phyloP scores from a whole-genome alignment of 2,797 vertebrate genomes.

The Borostomias antarcticus region DNA sequence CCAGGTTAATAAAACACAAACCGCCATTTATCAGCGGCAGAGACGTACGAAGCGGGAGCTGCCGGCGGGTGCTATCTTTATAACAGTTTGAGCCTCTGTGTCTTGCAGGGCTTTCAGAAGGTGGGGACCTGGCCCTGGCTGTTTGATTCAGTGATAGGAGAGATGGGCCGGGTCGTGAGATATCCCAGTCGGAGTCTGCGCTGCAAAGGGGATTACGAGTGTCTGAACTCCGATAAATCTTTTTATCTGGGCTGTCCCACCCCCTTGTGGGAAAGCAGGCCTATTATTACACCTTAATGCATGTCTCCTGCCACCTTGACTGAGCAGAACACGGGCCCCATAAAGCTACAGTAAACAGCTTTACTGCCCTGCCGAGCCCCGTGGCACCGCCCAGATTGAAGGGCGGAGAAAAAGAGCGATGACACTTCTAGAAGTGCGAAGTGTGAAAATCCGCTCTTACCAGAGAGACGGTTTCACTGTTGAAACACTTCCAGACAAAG shows the following conservation, averaged over 20 bases:
- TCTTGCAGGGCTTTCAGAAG: conserved; percentile 19
- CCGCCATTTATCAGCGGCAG: conserved; percentile 33
- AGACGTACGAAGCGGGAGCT: conserved; percentile 28
- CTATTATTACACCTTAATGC: conserved; percentile 40
- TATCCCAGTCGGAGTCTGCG: conserved; percentile 35
- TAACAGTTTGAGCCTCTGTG: conserved; percentile 38
- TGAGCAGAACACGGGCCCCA: conserved; percentile 4
- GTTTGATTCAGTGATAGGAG: conserved; percentile 54
- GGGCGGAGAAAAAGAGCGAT: not conserved
- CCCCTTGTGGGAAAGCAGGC: conserved; percentile 26
- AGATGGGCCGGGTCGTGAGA: conserved; percentile 39
- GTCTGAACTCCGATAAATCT: conserved; percentile 50
- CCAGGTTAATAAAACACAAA: conserved; percentile 36
- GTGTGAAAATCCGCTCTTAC: not conserved
- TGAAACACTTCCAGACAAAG: not conserved
- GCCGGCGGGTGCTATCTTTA: conserved; percentile 45
- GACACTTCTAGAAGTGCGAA: not conserved
- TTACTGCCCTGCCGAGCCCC: conserved; percentile 13
- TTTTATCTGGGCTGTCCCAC: conserved; percentile 41
- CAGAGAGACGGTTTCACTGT: not conserved
- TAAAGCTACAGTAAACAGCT: conserved; percentile 29
- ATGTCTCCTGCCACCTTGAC: conserved; percentile 33
- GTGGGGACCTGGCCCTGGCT: conserved; percentile 9
- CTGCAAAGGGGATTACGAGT: conserved; percentile 56
- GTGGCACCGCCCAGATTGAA: not conserved